phyloP scores from a whole-genome alignment of 2,888 invertebrate species.

The Lasioglossum calceatum region DNA sequence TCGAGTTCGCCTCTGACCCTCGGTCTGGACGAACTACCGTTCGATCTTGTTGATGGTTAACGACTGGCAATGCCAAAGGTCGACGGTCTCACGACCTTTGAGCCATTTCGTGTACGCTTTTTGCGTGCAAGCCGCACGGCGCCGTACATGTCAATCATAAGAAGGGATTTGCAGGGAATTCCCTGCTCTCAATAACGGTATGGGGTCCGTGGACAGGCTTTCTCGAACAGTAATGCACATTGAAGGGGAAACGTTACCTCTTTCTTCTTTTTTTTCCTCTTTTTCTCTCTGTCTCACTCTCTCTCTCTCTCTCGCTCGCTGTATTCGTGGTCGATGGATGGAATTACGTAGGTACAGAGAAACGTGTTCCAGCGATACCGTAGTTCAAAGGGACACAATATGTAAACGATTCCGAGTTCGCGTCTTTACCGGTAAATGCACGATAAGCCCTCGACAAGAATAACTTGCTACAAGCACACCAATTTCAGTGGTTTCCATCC shows the following conservation, averaged over 20 bases:
- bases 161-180: slow-evolving; percentile 49
- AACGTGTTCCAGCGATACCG: slow-evolving; percentile 8
- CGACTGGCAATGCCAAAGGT: slow-evolving; percentile 70
- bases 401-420: not conserved
- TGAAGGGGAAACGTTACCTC: slow-evolving; percentile 18
- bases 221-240: slow-evolving; percentile 24
- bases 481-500: not conserved
- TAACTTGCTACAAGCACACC: not conserved
- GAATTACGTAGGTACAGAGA: slow-evolving; percentile 9
- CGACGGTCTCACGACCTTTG: slow-evolving; percentile 73
- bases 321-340: slow-evolving; percentile 13
- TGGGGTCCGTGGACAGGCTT: slow-evolving; percentile 34
- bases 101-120: slow-evolving; percentile 71
- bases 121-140: slow-evolving; percentile 53
- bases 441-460: not conserved
- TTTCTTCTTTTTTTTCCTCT: not conserved
- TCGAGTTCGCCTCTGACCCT: slow-evolving; percentile 61
- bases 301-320: not conserved
- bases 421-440: slow-evolving; percentile 6
- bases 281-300: not conserved
- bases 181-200: slow-evolving; percentile 48
- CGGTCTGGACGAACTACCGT: slow-evolving; percentile 62
- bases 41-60: slow-evolving; percentile 68
- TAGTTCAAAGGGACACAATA: slow-evolving; percentile 14
- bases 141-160: slow-evolving; percentile 57